Conservation (phyloP, 2,797 vertebrate species). For the Cephalopachus bancanus region DNA sequence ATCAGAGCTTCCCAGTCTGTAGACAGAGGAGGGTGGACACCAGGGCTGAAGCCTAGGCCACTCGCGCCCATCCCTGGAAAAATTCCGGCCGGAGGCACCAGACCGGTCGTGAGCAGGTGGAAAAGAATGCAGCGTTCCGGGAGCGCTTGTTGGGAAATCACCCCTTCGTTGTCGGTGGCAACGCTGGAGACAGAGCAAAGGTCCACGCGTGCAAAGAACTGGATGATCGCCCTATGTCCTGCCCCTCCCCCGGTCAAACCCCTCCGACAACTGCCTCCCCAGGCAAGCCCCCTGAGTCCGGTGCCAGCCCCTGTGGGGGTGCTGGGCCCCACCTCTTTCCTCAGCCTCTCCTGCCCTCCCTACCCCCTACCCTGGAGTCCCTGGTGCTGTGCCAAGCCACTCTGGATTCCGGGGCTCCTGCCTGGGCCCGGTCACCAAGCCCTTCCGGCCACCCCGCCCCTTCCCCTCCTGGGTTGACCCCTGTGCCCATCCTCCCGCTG, state of each 20-base stretch:
- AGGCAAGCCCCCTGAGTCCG: not conserved
- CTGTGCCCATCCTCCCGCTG: not conserved
- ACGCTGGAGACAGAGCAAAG: conserved; percentile 25
- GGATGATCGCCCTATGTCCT: conserved; percentile 42
- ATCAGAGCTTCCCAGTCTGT: not conserved
- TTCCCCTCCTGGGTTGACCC: not conserved
- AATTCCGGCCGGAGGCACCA: conserved; percentile 38
- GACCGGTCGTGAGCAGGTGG: conserved; percentile 50
- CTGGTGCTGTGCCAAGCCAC: not conserved
- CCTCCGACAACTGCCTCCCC: not conserved
- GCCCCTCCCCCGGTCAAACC: conserved; percentile 25
- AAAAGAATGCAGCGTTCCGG: conserved; percentile 65
- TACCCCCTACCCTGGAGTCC: not conserved
- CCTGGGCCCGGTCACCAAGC: not conserved
- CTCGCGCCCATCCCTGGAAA: conserved; percentile 76
- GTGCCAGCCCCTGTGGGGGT: not conserved
- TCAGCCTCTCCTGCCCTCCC: not conserved
- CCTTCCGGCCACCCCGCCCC: too few species aligned
- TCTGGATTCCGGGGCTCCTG: not conserved
- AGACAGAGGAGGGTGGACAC: conserved; percentile 7
- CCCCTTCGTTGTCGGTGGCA: conserved; percentile 37
- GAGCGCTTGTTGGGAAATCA: conserved; percentile 8
- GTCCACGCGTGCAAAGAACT: conserved; percentile 27
- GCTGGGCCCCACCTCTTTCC: not conserved
- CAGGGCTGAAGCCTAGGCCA: conserved; percentile 43